Percentiles rank a stretch among this genome's conserved stretches.
Evolutionary conservation across 1,140 invertebrate species (phyloP).

Genomic region (Diorhabda carinulata): DNA sequence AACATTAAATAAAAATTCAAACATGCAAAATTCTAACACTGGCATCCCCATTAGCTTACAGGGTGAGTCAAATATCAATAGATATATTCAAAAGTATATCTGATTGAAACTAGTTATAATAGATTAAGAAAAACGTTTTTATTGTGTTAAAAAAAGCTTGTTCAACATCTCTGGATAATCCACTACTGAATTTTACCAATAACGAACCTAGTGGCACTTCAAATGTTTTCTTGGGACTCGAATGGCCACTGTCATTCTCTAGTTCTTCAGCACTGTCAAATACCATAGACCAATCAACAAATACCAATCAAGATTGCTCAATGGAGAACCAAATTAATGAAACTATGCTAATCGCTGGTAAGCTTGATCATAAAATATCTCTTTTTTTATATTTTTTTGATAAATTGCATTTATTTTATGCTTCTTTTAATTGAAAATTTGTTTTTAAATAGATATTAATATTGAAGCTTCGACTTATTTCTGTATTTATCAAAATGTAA

Average conservation of each 20-base stretch:
- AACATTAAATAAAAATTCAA: slow-evolving; percentile 28
- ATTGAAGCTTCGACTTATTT: too few species aligned
- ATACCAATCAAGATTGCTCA: not conserved
- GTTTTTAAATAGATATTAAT: too few species aligned
- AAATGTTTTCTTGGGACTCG: slow-evolving; percentile 12
- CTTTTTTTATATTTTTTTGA: too few species aligned
- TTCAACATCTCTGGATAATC: slow-evolving; percentile 16
- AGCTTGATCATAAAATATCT: too few species aligned
- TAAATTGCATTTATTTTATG: too few species aligned
- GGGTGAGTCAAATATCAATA: slow-evolving; percentile 5
- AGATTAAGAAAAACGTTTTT: not conserved
- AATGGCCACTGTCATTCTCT: slow-evolving; percentile 15
- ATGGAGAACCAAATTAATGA: slow-evolving; percentile 15
- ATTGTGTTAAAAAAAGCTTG: slow-evolving; percentile 4
- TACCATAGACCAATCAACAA: not conserved
- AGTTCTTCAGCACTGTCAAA: slow-evolving; percentile 6
- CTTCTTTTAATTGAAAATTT: too few species aligned
- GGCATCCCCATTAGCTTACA: slow-evolving; percentile 8
- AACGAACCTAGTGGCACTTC: slow-evolving; percentile 9
- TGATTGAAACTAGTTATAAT: not conserved
- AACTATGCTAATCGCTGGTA: slow-evolving; percentile 19
- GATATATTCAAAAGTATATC: not conserved
- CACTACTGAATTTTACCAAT: slow-evolving; percentile 11
- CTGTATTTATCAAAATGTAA: too few species aligned
- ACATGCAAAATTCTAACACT: slow-evolving; percentile 1